These are phyloP conservation scores for Buphagus erythrorhynchus DNA, from an alignment of 2,797 vertebrate species.

Conservation along the genomic window DNA sequence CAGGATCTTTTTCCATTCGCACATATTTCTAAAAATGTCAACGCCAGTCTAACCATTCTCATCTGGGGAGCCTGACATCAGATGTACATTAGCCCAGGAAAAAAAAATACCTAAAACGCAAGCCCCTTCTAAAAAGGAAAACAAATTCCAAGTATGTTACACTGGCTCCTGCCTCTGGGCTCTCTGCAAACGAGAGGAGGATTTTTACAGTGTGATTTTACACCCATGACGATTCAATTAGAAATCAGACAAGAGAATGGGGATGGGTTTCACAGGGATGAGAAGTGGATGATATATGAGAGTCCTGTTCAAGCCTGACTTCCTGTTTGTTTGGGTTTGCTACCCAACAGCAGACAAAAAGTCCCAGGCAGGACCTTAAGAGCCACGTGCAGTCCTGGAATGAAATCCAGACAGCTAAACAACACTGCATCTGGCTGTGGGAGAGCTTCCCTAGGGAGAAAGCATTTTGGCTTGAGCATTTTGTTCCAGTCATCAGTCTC, in stretches of 20 bases:
- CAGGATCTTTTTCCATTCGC: slow-evolving; percentile 50
- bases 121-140: slow-evolving; percentile 56
- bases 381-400: slow-evolving; percentile 9
- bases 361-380: not conserved
- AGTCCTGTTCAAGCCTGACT: not conserved
- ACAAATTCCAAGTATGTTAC: slow-evolving; percentile 26
- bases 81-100: not conserved
- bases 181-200: not conserved
- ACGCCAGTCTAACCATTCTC: slow-evolving; percentile 2
- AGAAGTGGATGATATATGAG: not conserved
- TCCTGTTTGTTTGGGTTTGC: not conserved
- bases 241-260: not conserved
- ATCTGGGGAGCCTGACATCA: slow-evolving; percentile 35
- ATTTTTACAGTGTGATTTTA: not conserved
- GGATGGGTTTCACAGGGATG: not conserved
- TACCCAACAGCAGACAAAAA: not conserved
- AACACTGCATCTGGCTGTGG: not conserved
- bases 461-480: slow-evolving; percentile 12
- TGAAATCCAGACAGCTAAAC: slow-evolving; percentile 25
- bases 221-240: not conserved
- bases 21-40: slow-evolving; percentile 64
- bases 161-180: not conserved
- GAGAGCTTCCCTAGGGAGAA: slow-evolving; percentile 14
- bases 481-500: slow-evolving; percentile 5
- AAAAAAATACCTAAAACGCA: not conserved